phyloP scores from a whole-genome alignment of 2,113 vertebrate genomes.

The Tragelaphus imberbis region DNA sequence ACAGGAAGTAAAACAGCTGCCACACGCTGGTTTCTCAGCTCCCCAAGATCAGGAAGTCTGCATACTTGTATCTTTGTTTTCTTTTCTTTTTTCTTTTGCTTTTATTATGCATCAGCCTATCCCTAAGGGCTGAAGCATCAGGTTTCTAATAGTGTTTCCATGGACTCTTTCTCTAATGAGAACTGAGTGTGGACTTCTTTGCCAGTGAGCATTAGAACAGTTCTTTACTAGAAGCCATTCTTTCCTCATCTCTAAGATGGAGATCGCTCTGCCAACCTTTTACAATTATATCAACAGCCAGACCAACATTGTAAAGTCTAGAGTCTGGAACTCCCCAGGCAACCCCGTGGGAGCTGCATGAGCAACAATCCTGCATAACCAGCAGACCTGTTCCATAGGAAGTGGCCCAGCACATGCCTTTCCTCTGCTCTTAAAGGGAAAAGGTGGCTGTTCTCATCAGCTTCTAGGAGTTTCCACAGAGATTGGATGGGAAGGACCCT shows the following conservation, averaged over 20 bases:
- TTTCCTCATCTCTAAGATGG: no score
- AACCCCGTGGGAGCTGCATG: accelerated
- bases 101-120: not conserved
- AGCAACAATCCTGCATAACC: no score
- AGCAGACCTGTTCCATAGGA: no score
- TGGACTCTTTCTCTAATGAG: not conserved
- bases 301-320: not conserved
- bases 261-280: not conserved
- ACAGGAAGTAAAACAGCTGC: not conserved
- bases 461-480: not conserved
- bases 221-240: not conserved
- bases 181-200: not conserved
- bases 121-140: accelerated
- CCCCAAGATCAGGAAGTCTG: no score
- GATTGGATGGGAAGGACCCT: not conserved
- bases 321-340: not conserved
- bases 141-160: not conserved
- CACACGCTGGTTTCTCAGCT: not conserved
- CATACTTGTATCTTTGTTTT: not conserved
- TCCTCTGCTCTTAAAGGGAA: not conserved
- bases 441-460: not conserved
- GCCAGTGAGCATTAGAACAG: no score
- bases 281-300: not conserved
- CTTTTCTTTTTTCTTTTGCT: not conserved
- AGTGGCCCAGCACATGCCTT: not conserved